Conservation (phyloP, 2,888 invertebrate genomes). For the Tortricodes alternella region DNA sequence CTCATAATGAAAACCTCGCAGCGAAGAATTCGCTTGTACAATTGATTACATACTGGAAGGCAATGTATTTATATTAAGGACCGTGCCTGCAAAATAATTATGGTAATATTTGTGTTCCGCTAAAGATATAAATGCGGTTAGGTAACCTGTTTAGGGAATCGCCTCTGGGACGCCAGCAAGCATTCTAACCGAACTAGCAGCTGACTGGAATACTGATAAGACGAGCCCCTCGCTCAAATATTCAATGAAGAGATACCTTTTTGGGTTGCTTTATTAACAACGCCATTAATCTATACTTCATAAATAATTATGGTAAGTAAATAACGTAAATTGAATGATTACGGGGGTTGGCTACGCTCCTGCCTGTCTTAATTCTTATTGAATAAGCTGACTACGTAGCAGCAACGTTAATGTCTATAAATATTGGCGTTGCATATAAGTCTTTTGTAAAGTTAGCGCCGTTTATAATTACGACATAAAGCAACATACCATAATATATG, state of each 20-base stretch:
- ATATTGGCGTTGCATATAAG: background rate
- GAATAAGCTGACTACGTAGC: background rate
- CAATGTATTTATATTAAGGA: slow-evolving; percentile 51
- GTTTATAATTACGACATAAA: background rate
- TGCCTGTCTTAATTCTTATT: background rate
- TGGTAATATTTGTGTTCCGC: slow-evolving; percentile 71
- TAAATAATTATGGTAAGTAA: slow-evolving; percentile 30
- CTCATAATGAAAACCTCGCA: slow-evolving; percentile 30
- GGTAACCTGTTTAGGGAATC: slow-evolving; percentile 77
- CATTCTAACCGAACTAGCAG: slow-evolving; percentile 69
- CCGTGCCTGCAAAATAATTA: slow-evolving; percentile 67
- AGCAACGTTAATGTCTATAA: background rate
- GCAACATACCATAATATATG: background rate
- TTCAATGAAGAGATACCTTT: slow-evolving; percentile 62
- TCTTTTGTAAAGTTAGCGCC: background rate
- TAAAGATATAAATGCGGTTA: slow-evolving; percentile 73
- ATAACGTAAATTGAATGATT: slow-evolving; percentile 21
- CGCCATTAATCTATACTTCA: slow-evolving; percentile 45
- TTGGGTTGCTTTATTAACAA: slow-evolving; percentile 55
- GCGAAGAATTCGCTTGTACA: slow-evolving; percentile 41
- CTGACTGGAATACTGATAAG: slow-evolving; percentile 71
- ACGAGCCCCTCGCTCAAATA: slow-evolving; percentile 52
- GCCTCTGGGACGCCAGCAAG: slow-evolving; percentile 64
- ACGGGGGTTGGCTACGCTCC: background rate
- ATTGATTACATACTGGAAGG: slow-evolving; percentile 43